Evolutionary conservation across 2,113 vertebrate species (phyloP).

Genomic region (Heterotis niloticus): DNA sequence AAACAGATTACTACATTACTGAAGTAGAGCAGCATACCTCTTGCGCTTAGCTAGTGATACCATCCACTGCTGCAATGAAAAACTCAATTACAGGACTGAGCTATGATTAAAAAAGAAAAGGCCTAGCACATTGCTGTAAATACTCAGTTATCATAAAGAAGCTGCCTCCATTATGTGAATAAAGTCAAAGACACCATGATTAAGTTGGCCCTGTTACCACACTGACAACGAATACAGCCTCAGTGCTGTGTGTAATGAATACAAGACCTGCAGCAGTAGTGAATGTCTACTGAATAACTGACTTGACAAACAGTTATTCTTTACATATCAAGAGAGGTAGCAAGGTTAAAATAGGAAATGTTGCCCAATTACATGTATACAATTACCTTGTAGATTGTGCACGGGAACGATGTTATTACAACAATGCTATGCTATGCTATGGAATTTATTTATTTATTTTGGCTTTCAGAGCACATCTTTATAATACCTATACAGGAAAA

Average conservation of each 20-base stretch:
- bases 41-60: too few relatives aligned
- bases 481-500: neutral
- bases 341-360: slow-evolving; percentile 36
- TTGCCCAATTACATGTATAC: slow-evolving; percentile 9
- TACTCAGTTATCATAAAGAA: slow-evolving; percentile 46
- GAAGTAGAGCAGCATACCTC: too few relatives aligned
- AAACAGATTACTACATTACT: too few relatives aligned
- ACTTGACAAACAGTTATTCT: slow-evolving; percentile 50
- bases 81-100: slow-evolving; percentile 36
- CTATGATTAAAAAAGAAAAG: slow-evolving; percentile 28
- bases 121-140: slow-evolving; percentile 35
- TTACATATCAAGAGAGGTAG: slow-evolving; percentile 42
- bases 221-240: slow-evolving; percentile 17
- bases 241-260: slow-evolving; percentile 37
- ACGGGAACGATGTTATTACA: neutral
- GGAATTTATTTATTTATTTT: too few relatives aligned
- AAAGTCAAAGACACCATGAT: slow-evolving; percentile 38
- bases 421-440: too few relatives aligned
- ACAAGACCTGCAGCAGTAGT: slow-evolving; percentile 36
- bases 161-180: slow-evolving; percentile 36
- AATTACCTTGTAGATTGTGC: neutral
- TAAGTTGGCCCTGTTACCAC: slow-evolving; percentile 36
- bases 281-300: slow-evolving; percentile 50
- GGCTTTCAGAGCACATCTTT: too few relatives aligned
- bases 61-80: neutral